Percentiles rank a stretch among this genome's conserved stretches.
Evolutionary conservation across 2,113 vertebrate genomes (phyloP).

Genomic region (Propithecus coquereli): DNA sequence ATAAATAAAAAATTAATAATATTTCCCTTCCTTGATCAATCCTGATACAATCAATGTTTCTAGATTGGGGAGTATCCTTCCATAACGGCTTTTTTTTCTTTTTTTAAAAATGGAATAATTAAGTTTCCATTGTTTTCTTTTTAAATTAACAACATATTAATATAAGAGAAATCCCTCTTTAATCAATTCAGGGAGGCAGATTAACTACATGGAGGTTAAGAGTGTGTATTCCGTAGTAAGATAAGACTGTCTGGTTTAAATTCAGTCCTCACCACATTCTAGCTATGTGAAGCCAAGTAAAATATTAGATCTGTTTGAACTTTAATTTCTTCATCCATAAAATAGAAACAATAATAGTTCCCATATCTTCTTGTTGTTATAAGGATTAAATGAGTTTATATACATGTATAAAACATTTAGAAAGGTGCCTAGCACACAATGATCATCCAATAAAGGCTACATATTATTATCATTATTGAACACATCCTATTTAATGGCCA

Average conservation of each 20-base stretch:
- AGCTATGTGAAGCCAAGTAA: background rate
- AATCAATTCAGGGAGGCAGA: background rate
- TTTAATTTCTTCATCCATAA: conserved; percentile 26
- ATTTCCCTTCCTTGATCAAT: background rate
- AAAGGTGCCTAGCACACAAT: background rate
- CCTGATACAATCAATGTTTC: background rate
- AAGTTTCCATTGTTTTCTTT: background rate
- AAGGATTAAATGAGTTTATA: background rate
- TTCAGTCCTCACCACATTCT: background rate
- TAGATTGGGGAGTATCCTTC: background rate
- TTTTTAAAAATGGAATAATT: background rate
- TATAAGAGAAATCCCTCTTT: background rate
- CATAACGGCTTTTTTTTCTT: background rate
- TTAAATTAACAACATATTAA: background rate
- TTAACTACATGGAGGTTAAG: background rate
- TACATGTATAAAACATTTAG: background rate
- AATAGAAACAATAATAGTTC: background rate
- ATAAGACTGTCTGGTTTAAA: background rate
- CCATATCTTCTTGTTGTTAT: background rate
- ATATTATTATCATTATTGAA: background rate
- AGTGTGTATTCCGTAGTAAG: background rate
- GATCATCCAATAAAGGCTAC: background rate
- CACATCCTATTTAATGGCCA: background rate
- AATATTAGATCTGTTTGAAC: background rate
- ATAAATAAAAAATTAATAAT: background rate